Base-by-base conservation (phyloP, 2,113 vertebrate genomes). In the Sclerurus mexicanus region DNA sequence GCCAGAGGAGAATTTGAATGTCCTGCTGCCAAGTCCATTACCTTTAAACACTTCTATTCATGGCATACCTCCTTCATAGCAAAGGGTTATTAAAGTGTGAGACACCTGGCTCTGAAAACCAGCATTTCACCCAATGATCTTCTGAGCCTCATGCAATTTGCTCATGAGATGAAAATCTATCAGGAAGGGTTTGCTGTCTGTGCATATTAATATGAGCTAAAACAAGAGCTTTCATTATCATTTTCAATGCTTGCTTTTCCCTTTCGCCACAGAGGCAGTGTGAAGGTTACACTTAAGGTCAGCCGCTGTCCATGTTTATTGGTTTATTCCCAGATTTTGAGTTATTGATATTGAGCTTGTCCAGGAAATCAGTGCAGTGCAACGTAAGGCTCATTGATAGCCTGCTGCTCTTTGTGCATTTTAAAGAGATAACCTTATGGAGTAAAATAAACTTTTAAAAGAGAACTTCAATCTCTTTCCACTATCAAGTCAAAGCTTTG, bases 221-320 rank as follows among this genome's bases (percentile, higher is more conserved):
- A 96, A 68, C 77, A 87, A 93, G 85, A 77, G 15, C 40, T 90
- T 91, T 95, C 55, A 81, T 94, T 90, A 96, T 89, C 39, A 40
- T 94, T 72, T 86, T 79, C 64, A 66, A 4, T 55, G 71, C 64
- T 64, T 74, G 85, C 76, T 84, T 92, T 87, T 92, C 78, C 44
- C 52, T 94, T 95, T 94, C 79, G 59, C 93, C 84, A 95, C 71
- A 17, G 58, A 95, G 75, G 53, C 39, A 78, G 72, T 49, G 89
- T 91, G 95, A 96, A 97, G 92, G 96, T 97, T 89, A 86, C 30
- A 56, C 27, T 35, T 94, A 88, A 97, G 86, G 96, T 96, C 91
- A 93, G 59, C 55, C 1, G 22, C 74, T 31, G 7, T 73, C 78
- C 73, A 71, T 55, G 49, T 88, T 93, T 95, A 89, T 89, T 81